Evolutionary conservation across 2,888 invertebrate genomes (phyloP).

Genomic region (Cephus nigrinus): DNA sequence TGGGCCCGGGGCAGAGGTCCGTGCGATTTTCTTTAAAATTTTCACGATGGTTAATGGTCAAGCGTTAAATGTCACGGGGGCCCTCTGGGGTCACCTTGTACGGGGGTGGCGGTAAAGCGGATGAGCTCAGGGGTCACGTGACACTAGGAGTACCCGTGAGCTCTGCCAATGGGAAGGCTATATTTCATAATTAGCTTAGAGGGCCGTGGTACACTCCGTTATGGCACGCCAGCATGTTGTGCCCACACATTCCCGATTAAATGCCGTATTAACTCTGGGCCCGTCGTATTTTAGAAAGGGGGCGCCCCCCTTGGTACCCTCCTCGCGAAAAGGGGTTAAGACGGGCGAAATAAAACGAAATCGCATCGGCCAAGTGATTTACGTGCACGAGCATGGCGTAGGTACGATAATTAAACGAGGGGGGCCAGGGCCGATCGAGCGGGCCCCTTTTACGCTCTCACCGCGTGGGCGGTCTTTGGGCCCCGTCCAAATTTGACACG

Average conservation of each 20-base stretch:
- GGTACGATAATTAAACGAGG: conserved; percentile 61
- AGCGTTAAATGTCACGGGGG: not conserved
- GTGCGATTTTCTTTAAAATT: not conserved
- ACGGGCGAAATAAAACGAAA: conserved; percentile 40
- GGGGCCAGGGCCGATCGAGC: conserved; percentile 46
- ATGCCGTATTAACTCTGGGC: conserved; percentile 54
- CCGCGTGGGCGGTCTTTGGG: conserved; percentile 60
- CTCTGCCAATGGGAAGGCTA: conserved; percentile 52
- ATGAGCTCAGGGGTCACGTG: conserved; percentile 7
- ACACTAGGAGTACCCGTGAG: conserved; percentile 27
- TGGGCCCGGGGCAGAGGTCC: not conserved
- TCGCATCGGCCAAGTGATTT: conserved; percentile 57
- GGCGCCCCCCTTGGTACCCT: conserved; percentile 14
- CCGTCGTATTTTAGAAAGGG: conserved; percentile 47
- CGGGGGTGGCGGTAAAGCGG: not conserved
- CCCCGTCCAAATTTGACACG: conserved; percentile 59
- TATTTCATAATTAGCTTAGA: conserved; percentile 62
- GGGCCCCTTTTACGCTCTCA: conserved; percentile 38
- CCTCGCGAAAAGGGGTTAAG: conserved; percentile 42
- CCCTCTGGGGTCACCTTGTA: not conserved
- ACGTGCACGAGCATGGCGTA: conserved; percentile 56
- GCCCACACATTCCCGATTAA: conserved; percentile 58
- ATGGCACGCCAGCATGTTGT: conserved; percentile 49
- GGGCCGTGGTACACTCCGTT: conserved; percentile 35
- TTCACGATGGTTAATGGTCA: not conserved